Conservation (phyloP, 2,797 vertebrate species). For the Mionectes olivaceus region DNA sequence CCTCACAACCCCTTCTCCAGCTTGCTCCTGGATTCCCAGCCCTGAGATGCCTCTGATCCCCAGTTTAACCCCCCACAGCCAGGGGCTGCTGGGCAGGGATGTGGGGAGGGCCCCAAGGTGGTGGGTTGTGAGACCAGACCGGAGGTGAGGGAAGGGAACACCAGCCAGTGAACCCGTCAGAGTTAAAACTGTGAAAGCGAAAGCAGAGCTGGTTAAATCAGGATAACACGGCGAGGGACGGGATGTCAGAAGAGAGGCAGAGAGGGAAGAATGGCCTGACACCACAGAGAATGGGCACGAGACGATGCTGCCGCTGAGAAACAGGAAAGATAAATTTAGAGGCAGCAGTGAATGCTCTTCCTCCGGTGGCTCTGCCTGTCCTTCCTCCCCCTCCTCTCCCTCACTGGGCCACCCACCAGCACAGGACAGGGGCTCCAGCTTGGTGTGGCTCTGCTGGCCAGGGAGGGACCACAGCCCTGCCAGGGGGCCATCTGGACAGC, state of each 20-base stretch:
- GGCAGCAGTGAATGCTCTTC: neutral
- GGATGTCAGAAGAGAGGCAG: neutral
- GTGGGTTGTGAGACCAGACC: neutral
- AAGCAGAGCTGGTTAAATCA: neutral
- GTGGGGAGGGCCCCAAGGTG: neutral
- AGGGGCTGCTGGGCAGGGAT: neutral
- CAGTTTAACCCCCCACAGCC: neutral
- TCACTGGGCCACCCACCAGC: neutral
- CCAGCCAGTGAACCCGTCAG: neutral
- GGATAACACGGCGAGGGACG: accelerated
- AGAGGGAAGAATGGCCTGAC: neutral
- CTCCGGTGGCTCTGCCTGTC: slow-evolving; percentile 43
- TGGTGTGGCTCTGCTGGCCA: neutral
- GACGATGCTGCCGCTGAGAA: neutral
- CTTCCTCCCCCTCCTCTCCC: neutral
- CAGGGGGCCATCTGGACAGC: accelerated
- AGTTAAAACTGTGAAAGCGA: neutral
- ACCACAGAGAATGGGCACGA: accelerated
- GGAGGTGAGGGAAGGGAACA: neutral
- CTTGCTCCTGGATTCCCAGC: neutral
- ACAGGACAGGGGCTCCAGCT: neutral
- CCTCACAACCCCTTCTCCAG: neutral
- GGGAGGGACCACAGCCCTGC: neutral
- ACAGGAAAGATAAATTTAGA: slow-evolving; percentile 75
- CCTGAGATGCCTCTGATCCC: neutral